Evolutionary conservation across 2,113 vertebrate genomes (phyloP).

Genomic region (Amphiprion percula): DNA sequence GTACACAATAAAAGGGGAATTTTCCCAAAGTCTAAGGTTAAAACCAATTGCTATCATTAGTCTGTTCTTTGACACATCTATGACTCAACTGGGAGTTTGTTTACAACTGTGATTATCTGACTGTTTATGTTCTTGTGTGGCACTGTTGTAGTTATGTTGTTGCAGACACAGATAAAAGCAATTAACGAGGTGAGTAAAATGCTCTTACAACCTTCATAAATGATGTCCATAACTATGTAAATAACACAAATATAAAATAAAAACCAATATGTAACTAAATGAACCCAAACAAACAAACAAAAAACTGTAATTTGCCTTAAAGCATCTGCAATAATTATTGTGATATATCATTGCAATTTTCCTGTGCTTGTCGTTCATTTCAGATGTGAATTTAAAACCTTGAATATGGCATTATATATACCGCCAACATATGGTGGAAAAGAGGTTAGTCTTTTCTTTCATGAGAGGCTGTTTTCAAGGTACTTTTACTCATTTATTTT

Average conservation of each 20-base stretch:
- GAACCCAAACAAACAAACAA: too few relatives aligned
- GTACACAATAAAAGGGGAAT: slow-evolving; percentile 7
- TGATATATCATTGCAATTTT: neutral
- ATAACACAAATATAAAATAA: too few relatives aligned
- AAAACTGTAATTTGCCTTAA: neutral
- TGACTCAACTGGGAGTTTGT: neutral
- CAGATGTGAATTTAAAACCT: neutral
- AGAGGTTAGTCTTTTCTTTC: neutral
- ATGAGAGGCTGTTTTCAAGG: neutral
- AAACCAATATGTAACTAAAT: too few relatives aligned
- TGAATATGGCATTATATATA: neutral
- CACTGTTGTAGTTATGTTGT: neutral
- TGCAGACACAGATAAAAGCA: neutral
- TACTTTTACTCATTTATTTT: slow-evolving; percentile 6
- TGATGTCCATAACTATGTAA: neutral
- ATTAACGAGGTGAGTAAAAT: neutral
- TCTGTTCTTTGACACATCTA: neutral
- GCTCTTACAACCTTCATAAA: neutral
- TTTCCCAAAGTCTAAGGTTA: neutral
- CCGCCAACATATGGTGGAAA: neutral
- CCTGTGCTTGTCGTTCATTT: neutral
- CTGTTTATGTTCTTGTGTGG: neutral
- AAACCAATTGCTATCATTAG: slow-evolving; percentile 4
- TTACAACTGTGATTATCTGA: slow-evolving; percentile 8
- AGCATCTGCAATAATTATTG: neutral